Conservation (phyloP, 1,140 invertebrate species). For the Aphidius gifuensis region DNA sequence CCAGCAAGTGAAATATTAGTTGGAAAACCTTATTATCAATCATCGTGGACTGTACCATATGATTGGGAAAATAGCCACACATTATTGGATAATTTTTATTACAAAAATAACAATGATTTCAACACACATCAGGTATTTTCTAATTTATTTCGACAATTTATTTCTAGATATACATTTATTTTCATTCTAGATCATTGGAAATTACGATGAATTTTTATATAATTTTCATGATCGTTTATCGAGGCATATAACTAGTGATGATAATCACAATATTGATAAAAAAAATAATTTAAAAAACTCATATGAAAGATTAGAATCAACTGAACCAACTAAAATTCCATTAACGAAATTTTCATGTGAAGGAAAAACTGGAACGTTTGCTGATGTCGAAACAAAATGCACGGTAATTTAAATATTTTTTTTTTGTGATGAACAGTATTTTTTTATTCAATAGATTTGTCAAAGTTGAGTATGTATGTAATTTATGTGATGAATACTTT, state of each 20-base stretch:
- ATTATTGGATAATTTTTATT: conserved; percentile 28
- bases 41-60: conserved; percentile 32
- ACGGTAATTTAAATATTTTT: conserved; percentile 57
- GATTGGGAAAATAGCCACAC: conserved; percentile 36
- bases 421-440: too few relatives aligned
- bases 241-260: conserved; percentile 25
- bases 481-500: too few relatives aligned
- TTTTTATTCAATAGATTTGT: too few relatives aligned
- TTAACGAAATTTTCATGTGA: conserved; percentile 70
- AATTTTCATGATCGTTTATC: conserved; percentile 33
- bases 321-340: conserved; percentile 51
- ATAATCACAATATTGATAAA: not conserved
- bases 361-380: conserved; percentile 73
- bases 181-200: conserved; percentile 31
- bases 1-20: conserved; percentile 31
- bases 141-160: not conserved
- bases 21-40: conserved; percentile 26
- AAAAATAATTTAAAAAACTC: not conserved
- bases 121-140: conserved; percentile 36
- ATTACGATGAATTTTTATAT: conserved; percentile 38
- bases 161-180: not conserved
- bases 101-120: conserved; percentile 31
- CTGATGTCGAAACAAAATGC: conserved; percentile 77
- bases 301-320: not conserved
- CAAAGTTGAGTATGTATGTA: too few relatives aligned